Evolutionary conservation across 2,888 invertebrate genomes (phyloP).

Genomic region (Thecophora atra): DNA sequence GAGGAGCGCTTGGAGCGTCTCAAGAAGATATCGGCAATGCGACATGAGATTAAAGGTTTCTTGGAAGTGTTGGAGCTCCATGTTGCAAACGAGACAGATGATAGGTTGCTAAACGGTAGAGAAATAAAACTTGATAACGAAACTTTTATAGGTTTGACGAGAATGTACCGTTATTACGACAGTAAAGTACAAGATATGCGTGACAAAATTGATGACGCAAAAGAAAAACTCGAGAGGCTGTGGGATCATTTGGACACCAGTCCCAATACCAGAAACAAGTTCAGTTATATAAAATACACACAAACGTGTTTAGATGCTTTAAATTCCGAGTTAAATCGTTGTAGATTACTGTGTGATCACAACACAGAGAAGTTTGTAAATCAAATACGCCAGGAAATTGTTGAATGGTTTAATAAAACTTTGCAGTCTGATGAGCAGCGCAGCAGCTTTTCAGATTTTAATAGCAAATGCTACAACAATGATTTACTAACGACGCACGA

Average conservation of each 20-base stretch:
- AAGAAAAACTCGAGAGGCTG: slow-evolving; percentile 72
- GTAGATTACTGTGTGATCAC: slow-evolving; percentile 78
- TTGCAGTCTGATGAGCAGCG: slow-evolving; percentile 74
- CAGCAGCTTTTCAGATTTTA: slow-evolving; percentile 72
- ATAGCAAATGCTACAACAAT: slow-evolving; percentile 78
- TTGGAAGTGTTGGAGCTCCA: slow-evolving; percentile 61
- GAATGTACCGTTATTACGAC: slow-evolving; percentile 70
- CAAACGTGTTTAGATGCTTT: slow-evolving; percentile 58
- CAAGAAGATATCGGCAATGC: slow-evolving; percentile 59
- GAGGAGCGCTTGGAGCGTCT: slow-evolving; percentile 70
- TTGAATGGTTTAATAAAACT: slow-evolving; percentile 80
- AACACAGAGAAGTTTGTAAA: slow-evolving; percentile 73
- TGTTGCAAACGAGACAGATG: slow-evolving; percentile 54
- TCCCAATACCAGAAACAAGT: slow-evolving; percentile 71
- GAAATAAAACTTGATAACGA: slow-evolving; percentile 71
- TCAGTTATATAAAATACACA: slow-evolving; percentile 62
- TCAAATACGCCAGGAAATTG: slow-evolving; percentile 76
- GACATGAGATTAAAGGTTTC: slow-evolving; percentile 63
- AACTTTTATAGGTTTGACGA: slow-evolving; percentile 72
- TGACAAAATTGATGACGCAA: slow-evolving; percentile 70
- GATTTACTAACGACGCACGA: slow-evolving; percentile 83
- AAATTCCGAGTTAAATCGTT: slow-evolving; percentile 76
- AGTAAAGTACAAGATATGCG: slow-evolving; percentile 70
- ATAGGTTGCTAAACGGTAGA: slow-evolving; percentile 64
- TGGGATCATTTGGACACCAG: slow-evolving; percentile 83